A percentile compares a stretch with the other conserved stretches of the same genome.
Conservation (phyloP, 2,113 vertebrate genomes). For the Hemicordylus capensis region DNA sequence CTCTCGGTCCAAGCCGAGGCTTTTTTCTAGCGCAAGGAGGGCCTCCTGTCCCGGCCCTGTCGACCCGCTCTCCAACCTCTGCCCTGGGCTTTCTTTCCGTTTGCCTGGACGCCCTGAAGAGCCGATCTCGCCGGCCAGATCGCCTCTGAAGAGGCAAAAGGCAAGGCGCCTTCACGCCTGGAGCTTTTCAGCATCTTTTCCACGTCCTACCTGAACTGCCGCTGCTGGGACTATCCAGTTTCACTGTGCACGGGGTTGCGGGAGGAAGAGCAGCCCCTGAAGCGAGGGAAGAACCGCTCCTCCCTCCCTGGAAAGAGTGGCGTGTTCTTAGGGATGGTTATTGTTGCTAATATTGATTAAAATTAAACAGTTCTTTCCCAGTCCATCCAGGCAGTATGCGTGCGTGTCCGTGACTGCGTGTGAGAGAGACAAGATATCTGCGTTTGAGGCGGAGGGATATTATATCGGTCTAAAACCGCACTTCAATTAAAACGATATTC, state of each 20-base stretch:
- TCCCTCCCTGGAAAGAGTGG: background rate
- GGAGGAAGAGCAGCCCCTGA: background rate
- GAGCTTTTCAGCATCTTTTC: background rate
- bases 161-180: background rate
- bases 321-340: no score
- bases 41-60: background rate
- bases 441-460: background rate
- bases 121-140: no score
- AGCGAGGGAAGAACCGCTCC: background rate
- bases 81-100: no score
- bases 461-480: background rate
- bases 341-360: background rate
- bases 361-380: no score
- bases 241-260: background rate
- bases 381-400: background rate
- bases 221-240: background rate
- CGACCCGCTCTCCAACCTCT: background rate
- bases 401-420: background rate
- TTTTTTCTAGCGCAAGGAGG: no score
- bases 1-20: no score
- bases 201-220: background rate
- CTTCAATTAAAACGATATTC: conserved; percentile 57
- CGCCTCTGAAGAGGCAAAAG: no score
- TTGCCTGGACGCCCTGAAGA: no score
- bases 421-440: background rate